Evolutionary conservation across 92 coral and sea anemone genomes (phyloP).

Genomic region (Plumapathes pennacea): DNA sequence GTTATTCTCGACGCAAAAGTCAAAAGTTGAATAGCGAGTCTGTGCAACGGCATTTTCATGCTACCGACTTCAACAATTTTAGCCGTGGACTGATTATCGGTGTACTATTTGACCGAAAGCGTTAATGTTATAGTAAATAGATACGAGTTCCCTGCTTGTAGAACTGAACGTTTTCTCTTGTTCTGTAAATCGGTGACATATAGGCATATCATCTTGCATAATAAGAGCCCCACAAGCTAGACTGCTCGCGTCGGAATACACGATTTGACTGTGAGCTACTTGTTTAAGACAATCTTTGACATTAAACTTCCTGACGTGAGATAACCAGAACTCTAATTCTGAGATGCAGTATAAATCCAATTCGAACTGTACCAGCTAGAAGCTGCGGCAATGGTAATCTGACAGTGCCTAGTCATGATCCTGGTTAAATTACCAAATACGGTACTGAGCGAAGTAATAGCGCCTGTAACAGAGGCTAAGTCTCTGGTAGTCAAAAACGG

Average conservation of each 20-base stretch:
- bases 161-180: slow-evolving; percentile 10
- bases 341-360: slow-evolving; percentile 20
- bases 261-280: background rate
- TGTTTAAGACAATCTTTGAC: slow-evolving; percentile 7
- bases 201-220: slow-evolving; percentile 4
- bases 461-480: slow-evolving; percentile 40
- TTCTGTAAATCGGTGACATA: slow-evolving; percentile 3
- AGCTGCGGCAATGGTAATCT: slow-evolving; percentile 37
- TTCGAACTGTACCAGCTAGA: slow-evolving; percentile 10
- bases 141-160: slow-evolving; percentile 18
- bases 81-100: slow-evolving; percentile 17
- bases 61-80: slow-evolving; percentile 19
- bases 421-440: slow-evolving; percentile 29
- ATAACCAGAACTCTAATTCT: slow-evolving; percentile 17
- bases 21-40: slow-evolving; percentile 13
- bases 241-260: slow-evolving; percentile 8
- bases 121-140: slow-evolving; percentile 8
- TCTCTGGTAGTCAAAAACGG: slow-evolving; percentile 16
- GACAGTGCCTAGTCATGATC: slow-evolving; percentile 31
- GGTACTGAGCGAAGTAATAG: slow-evolving; percentile 30
- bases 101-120: slow-evolving; percentile 7
- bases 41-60: slow-evolving; percentile 19
- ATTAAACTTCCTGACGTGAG: slow-evolving; percentile 1
- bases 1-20: too few species aligned
- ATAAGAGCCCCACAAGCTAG: slow-evolving; percentile 11